Conservation (phyloP, 2,888 invertebrate genomes). For the Lithophane ornitopus region DNA sequence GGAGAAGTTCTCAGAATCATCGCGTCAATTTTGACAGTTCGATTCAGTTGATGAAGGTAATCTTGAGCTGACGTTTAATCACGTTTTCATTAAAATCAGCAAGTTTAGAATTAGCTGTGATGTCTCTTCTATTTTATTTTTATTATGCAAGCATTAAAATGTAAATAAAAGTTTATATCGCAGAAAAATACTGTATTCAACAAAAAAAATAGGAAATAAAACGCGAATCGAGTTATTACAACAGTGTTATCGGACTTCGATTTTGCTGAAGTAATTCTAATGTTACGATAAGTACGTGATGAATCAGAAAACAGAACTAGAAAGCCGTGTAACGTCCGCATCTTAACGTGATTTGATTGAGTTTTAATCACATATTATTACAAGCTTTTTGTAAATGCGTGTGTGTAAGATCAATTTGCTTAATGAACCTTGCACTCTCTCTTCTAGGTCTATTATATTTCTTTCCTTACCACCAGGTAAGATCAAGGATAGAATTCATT, state of each 20-base stretch:
- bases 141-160: conserved; percentile 37
- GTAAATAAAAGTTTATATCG: conserved; percentile 29
- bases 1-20: conserved; percentile 56
- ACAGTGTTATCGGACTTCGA: conserved; percentile 52
- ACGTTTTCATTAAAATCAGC: conserved; percentile 48
- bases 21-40: conserved; percentile 70
- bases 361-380: conserved; percentile 50
- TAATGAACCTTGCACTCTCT: conserved; percentile 29
- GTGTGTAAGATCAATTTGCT: conserved; percentile 21
- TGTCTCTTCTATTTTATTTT: conserved; percentile 24
- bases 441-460: conserved; percentile 25
- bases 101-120: conserved; percentile 41
- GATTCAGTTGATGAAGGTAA: conserved; percentile 74
- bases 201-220: conserved; percentile 24
- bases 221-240: conserved; percentile 44
- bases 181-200: conserved; percentile 15
- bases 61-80: conserved; percentile 69
- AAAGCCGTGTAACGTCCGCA: conserved; percentile 45
- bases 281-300: conserved; percentile 69
- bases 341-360: conserved; percentile 60
- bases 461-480: conserved; percentile 2
- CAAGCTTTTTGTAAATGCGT: conserved; percentile 32
- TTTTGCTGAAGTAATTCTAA: conserved; percentile 56
- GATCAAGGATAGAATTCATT: conserved; percentile 12
- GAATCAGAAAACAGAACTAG: conserved; percentile 63